These are phyloP conservation scores for Chrysemys picta DNA, from an alignment of 2,113 vertebrate species.

Conservation along the genomic window DNA sequence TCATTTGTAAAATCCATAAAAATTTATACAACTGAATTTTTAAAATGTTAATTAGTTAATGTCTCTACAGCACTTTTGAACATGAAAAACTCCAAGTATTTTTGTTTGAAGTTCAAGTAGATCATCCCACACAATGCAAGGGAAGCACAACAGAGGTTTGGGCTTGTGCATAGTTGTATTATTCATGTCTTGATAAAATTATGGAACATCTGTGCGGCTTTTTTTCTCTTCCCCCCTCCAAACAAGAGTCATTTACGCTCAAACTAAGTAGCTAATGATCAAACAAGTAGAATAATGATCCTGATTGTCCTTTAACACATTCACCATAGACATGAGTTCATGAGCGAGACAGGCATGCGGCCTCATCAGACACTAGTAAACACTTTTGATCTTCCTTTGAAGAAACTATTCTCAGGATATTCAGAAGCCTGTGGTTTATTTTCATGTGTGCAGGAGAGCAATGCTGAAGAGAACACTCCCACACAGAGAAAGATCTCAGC, in stretches of 20 bases:
- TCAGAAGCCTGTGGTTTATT: constrained; percentile 67
- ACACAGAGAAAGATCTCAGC: constrained; percentile 58
- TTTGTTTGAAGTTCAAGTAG: background rate
- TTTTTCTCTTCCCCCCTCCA: background rate
- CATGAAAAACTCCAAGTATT: background rate
- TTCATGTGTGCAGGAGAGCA: constrained; percentile 49
- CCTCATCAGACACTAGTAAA: constrained; percentile 62
- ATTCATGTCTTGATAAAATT: background rate
- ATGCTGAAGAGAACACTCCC: constrained; percentile 24
- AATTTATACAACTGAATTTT: background rate
- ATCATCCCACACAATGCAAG: background rate
- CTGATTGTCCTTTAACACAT: constrained; percentile 27
- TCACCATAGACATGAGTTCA: constrained; percentile 64
- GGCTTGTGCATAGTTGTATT: background rate
- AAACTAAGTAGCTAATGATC: constrained; percentile 14
- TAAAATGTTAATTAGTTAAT: background rate
- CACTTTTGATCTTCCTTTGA: constrained; percentile 74
- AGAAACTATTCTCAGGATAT: constrained; percentile 69
- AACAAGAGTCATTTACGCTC: background rate
- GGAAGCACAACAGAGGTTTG: background rate
- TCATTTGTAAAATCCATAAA: background rate
- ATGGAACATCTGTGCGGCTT: background rate
- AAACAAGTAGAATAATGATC: constrained; percentile 17
- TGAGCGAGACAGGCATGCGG: constrained; percentile 40
- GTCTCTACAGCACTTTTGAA: background rate